Percentiles rank a stretch among this genome's conserved stretches.
Conservation (phyloP, 2,797 vertebrate species). For the Hipposideros larvatus region DNA sequence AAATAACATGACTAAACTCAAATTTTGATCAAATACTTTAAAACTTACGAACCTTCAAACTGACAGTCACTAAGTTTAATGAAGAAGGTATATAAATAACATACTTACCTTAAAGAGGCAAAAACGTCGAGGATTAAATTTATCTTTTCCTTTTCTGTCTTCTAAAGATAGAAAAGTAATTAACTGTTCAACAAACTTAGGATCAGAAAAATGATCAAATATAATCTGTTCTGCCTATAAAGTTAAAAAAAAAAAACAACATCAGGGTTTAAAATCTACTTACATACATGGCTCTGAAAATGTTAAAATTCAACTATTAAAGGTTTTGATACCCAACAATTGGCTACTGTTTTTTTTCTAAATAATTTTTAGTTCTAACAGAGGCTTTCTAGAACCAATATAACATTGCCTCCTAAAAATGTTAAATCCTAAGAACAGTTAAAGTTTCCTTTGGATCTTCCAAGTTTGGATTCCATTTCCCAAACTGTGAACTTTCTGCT, state of each 20-base stretch:
- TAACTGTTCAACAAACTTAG: conserved; percentile 96
- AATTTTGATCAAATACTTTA: conserved; percentile 32
- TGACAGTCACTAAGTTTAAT: conserved; percentile 7
- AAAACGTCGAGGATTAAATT: conserved; percentile 98
- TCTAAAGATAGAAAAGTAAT: conserved; percentile 98
- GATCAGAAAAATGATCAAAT: conserved; percentile 97
- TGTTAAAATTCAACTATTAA: conserved; percentile 25
- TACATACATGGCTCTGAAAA: conserved; percentile 59
- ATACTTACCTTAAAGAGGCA: conserved; percentile 97
- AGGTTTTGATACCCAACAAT: not conserved
- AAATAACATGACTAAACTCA: not conserved
- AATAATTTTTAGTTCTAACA: conserved; percentile 3
- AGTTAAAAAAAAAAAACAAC: conserved; percentile 41
- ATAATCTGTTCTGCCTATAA: conserved; percentile 96
- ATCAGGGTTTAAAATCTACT: conserved; percentile 66
- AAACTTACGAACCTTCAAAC: conserved; percentile 31
- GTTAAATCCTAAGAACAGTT: not conserved
- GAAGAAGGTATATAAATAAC: conserved; percentile 39
- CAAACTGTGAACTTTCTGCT: not conserved
- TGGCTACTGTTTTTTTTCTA: not conserved
- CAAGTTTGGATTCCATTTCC: not conserved
- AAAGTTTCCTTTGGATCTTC: not conserved
- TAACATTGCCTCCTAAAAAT: not conserved
- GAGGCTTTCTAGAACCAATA: conserved; percentile 27
- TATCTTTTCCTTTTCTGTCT: conserved; percentile 99